Percentiles rank a stretch among this genome's conserved stretches.
Conservation (phyloP, 2,113 vertebrate genomes). For the Rhabdornis inornatus region DNA sequence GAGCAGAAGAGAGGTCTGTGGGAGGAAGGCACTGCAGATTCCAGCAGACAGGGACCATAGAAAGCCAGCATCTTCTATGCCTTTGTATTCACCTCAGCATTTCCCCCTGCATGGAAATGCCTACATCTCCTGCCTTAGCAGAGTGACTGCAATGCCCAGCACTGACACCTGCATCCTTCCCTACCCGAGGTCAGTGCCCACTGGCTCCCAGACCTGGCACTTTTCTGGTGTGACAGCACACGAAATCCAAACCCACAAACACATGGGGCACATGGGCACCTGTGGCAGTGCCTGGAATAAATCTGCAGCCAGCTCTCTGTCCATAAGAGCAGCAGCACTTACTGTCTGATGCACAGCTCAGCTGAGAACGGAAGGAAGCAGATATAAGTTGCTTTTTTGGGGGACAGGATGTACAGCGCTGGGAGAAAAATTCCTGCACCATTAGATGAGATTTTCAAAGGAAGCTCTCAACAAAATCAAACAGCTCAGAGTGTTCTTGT, state of each 20-base stretch:
- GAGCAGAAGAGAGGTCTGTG: background rate
- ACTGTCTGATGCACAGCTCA: background rate
- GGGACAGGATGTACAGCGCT: background rate
- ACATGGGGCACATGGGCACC: background rate
- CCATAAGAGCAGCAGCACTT: background rate
- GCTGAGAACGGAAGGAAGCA: background rate
- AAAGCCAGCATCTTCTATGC: background rate
- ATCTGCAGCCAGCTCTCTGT: background rate
- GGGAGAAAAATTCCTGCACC: background rate
- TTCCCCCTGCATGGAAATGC: background rate
- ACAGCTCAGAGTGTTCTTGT: background rate
- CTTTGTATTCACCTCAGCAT: background rate
- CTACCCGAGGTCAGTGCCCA: background rate
- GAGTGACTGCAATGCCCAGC: accelerated
- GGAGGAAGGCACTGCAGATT: background rate
- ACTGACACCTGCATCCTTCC: background rate
- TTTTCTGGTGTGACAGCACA: background rate
- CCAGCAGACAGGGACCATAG: background rate
- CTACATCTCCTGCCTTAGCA: background rate
- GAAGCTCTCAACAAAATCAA: background rate
- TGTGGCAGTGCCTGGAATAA: background rate
- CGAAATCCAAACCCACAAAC: background rate
- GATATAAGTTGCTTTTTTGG: accelerated
- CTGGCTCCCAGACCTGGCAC: background rate
- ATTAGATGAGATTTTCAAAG: background rate